Conservation (phyloP, 2,797 vertebrate genomes). For the Oreochromis mossambicus region DNA sequence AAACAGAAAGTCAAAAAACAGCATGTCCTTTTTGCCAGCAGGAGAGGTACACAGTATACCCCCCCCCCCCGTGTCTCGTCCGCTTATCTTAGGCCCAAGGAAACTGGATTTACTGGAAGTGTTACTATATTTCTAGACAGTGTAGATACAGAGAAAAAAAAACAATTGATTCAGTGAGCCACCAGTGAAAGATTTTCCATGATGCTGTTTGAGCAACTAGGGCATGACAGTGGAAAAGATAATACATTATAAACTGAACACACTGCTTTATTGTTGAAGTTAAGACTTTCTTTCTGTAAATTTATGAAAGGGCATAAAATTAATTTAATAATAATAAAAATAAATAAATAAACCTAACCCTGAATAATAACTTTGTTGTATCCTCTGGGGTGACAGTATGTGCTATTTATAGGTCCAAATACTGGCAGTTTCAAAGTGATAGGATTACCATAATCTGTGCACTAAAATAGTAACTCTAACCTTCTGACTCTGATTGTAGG, state of each 20-base stretch:
- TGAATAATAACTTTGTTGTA: not conserved
- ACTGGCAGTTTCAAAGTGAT: slow-evolving; percentile 6
- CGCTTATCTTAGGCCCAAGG: slow-evolving; percentile 1
- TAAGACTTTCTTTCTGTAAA: not conserved
- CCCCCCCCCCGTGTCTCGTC: not conserved
- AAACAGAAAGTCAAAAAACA: not conserved
- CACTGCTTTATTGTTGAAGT: not conserved
- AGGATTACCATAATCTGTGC: slow-evolving; percentile 13
- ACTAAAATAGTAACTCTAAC: not conserved
- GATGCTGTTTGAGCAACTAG: not conserved
- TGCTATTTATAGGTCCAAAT: not conserved
- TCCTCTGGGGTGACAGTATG: not conserved
- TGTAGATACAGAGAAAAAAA: not conserved
- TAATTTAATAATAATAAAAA: not conserved
- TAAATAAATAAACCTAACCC: not conserved
- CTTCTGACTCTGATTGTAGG: not conserved
- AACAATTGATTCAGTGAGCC: slow-evolving; percentile 20
- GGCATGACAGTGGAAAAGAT: not conserved
- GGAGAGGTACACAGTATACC: not conserved
- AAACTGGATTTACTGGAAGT: slow-evolving; percentile 32
- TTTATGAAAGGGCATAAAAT: not conserved
- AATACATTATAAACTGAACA: not conserved
- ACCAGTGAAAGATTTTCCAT: slow-evolving; percentile 39
- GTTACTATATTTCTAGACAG: slow-evolving; percentile 18
- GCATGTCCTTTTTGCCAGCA: not conserved